A percentile compares a stretch with the other conserved stretches of the same genome.
These are phyloP conservation scores for Lingula anatina DNA, from an alignment of 2,888 invertebrate species.

Conservation along the genomic window DNA sequence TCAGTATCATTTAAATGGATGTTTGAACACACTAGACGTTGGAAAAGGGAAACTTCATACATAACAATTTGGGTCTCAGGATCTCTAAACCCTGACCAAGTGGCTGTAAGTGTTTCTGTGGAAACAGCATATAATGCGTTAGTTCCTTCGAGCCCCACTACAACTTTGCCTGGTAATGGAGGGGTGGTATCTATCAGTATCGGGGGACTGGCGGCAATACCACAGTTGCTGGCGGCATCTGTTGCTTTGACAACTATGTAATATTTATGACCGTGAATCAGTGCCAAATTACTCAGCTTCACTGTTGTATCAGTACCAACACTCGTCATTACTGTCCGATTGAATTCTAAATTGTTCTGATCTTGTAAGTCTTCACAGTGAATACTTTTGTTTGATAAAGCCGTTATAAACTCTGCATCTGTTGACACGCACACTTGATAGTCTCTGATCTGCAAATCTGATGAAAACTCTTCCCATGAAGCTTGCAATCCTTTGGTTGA, in stretches of 20 bases:
- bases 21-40: neutral
- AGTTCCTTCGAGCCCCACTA: neutral
- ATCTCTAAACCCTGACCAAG: conserved; percentile 4
- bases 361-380: too few relatives aligned
- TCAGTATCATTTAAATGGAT: neutral
- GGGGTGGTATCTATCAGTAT: conserved; percentile 10
- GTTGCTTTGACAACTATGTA: conserved; percentile 6
- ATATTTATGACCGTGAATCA: conserved; percentile 7
- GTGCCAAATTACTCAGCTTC: conserved; percentile 3
- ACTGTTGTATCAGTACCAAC: conserved; percentile 3
- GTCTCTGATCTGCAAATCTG: conserved; percentile 9
- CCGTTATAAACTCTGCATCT: too few relatives aligned
- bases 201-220: neutral
- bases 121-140: neutral
- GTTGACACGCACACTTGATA: conserved; percentile 7
- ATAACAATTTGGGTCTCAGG: conserved; percentile 1
- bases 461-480: conserved; percentile 11
- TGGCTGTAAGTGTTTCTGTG: neutral
- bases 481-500: conserved; percentile 1
- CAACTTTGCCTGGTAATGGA: conserved; percentile 3
- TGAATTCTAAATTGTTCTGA: too few relatives aligned
- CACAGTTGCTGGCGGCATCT: conserved; percentile 7
- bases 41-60: neutral
- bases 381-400: too few relatives aligned
- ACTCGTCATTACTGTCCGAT: neutral